These are phyloP conservation scores for Melitaea athalia DNA, from an alignment of 2,888 invertebrate species.

Conservation along the genomic window DNA sequence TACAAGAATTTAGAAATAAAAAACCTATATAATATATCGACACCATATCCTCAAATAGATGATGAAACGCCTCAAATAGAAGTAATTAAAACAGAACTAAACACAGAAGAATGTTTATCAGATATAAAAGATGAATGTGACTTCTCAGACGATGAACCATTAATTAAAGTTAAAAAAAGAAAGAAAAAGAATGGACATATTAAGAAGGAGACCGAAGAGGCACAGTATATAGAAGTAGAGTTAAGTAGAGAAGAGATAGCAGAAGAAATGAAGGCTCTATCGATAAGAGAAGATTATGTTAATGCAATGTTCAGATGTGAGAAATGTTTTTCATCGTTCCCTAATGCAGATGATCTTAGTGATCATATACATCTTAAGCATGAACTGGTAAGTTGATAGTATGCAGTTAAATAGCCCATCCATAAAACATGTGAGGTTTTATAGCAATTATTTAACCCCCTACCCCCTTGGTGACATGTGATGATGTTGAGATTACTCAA, in stretches of 20 bases:
- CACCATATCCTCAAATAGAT: not conserved
- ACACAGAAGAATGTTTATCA: slow-evolving; percentile 17
- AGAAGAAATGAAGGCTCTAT: slow-evolving; percentile 54
- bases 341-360: slow-evolving; percentile 65
- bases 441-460: too few species aligned
- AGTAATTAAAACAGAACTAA: slow-evolving; percentile 24
- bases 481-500: too few species aligned
- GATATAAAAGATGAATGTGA: slow-evolving; percentile 18
- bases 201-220: slow-evolving; percentile 30
- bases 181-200: slow-evolving; percentile 39
- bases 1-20: slow-evolving; percentile 6
- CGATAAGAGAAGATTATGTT: slow-evolving; percentile 57
- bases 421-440: too few species aligned
- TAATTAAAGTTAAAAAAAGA: slow-evolving; percentile 45
- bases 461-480: too few species aligned
- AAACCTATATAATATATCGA: slow-evolving; percentile 6
- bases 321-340: slow-evolving; percentile 60
- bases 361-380: slow-evolving; percentile 65
- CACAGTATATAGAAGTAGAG: slow-evolving; percentile 53
- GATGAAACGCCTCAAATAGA: slow-evolving; percentile 21
- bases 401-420: not conserved
- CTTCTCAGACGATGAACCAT: slow-evolving; percentile 32
- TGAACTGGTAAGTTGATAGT: slow-evolving; percentile 56
- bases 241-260: slow-evolving; percentile 54
- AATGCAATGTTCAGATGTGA: slow-evolving; percentile 70